These are phyloP conservation scores for Lonchura striata DNA, from an alignment of 2,113 vertebrate genomes.

Conservation along the genomic window DNA sequence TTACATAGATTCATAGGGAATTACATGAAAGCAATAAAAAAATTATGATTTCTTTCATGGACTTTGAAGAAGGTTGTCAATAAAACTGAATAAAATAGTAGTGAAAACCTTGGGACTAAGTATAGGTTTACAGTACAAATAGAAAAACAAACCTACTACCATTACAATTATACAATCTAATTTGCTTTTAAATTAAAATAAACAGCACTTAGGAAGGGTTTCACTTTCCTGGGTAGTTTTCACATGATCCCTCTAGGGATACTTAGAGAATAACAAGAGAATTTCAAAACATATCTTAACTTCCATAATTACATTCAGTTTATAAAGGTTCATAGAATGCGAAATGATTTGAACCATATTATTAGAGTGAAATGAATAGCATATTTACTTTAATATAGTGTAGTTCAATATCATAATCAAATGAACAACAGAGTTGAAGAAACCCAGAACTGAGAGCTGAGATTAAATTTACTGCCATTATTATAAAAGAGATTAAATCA, in stretches of 20 bases:
- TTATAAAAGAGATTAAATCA: not conserved
- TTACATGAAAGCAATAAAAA: not conserved
- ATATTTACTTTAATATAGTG: constrained; percentile 34
- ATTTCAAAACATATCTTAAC: constrained; percentile 37
- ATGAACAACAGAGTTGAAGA: constrained; percentile 30
- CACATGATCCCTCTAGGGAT: not conserved
- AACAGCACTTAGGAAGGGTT: constrained; percentile 26
- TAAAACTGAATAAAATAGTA: not conserved
- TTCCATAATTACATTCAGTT: constrained; percentile 43
- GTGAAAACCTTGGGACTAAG: not conserved
- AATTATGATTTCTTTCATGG: not conserved
- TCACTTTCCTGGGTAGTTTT: constrained; percentile 35
- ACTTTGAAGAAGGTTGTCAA: not conserved
- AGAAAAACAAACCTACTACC: constrained; percentile 9
- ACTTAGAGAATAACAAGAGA: constrained; percentile 22
- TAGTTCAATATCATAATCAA: constrained; percentile 47
- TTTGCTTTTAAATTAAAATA: constrained; percentile 53
- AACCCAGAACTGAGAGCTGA: not conserved
- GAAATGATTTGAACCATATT: constrained; percentile 43
- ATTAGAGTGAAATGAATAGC: constrained; percentile 50
- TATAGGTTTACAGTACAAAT: constrained; percentile 9
- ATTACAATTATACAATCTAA: constrained; percentile 21
- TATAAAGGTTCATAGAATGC: constrained; percentile 42
- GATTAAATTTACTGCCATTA: constrained; percentile 38
- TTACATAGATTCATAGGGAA: not conserved